Percentiles rank a stretch among this genome's conserved stretches.
Evolutionary conservation across 2,113 vertebrate genomes (phyloP).

Genomic region (Tupaia chinensis): DNA sequence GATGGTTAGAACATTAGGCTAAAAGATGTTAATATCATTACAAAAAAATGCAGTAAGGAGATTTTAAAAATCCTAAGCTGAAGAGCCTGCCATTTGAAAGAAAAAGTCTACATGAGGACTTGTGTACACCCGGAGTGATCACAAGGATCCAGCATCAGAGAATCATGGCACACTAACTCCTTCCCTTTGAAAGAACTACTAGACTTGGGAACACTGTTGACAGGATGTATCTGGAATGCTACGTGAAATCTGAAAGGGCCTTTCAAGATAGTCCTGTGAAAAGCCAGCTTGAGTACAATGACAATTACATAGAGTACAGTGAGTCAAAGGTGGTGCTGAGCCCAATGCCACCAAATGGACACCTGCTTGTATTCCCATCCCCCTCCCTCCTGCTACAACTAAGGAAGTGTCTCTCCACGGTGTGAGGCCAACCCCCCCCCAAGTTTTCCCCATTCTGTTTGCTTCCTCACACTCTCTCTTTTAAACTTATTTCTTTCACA

Average conservation of each 20-base stretch:
- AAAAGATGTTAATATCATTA: not conserved
- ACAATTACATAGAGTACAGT: not conserved
- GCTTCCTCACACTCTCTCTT: not conserved
- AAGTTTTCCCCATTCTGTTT: not conserved
- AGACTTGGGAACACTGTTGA: not conserved
- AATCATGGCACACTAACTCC: not conserved
- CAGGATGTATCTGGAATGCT: not conserved
- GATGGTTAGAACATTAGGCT: not conserved
- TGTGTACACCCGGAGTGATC: not conserved
- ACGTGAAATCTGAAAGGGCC: not conserved
- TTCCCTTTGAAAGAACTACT: not conserved
- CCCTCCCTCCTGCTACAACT: not conserved
- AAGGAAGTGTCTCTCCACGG: not conserved
- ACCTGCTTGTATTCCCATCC: not conserved
- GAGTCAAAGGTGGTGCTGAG: not conserved
- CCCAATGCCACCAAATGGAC: not conserved
- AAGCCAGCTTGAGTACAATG: not conserved
- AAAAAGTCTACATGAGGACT: not conserved
- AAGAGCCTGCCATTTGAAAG: not conserved
- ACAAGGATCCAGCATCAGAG: not conserved
- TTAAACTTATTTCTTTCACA: too few species aligned
- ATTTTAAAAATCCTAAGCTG: constrained; percentile 37
- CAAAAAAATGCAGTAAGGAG: not conserved
- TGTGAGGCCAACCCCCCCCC: not conserved
- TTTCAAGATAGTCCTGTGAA: not conserved